Percentiles rank a stretch among this genome's conserved stretches.
These are phyloP conservation scores for Nesoenas mayeri DNA, from an alignment of 2,113 vertebrate species.

Conservation along the genomic window DNA sequence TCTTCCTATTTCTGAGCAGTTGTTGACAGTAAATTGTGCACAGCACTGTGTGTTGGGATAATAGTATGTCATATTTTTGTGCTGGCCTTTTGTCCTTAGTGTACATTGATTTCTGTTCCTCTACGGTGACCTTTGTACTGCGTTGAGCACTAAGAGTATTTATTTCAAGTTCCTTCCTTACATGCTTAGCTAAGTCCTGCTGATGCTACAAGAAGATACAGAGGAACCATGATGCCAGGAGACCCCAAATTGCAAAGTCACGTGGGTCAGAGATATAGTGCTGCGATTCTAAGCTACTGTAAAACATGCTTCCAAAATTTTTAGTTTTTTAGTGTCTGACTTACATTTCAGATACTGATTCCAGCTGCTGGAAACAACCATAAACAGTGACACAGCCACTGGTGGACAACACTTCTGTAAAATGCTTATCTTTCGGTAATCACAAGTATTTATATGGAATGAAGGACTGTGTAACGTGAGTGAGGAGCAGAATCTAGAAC, in stretches of 20 bases:
- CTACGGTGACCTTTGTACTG: not conserved
- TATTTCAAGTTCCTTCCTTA: not conserved
- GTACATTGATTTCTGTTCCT: not conserved
- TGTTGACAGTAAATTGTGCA: not conserved
- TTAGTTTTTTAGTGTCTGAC: not conserved
- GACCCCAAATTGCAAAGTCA: not conserved
- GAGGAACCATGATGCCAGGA: not conserved
- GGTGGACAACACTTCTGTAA: not conserved
- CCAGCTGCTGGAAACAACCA: not conserved
- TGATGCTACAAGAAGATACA: not conserved
- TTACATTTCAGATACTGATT: not conserved
- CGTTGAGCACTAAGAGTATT: not conserved
- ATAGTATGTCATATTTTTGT: not conserved
- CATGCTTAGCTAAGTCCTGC: not conserved
- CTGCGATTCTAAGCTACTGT: fast-evolving
- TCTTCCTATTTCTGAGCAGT: not conserved
- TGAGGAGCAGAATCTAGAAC: not conserved
- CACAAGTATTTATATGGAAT: not conserved
- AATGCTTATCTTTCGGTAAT: not conserved
- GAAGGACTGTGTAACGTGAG: not conserved
- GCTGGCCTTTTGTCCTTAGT: not conserved
- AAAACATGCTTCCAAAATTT: not conserved
- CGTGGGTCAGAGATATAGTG: not conserved
- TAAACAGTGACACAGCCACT: not conserved
- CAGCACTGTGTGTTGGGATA: not conserved